Evolutionary conservation across 1,140 invertebrate species (phyloP), one percentile per base, ranked within the genome.

Genomic region (Meloidogyne exigua): DNA sequence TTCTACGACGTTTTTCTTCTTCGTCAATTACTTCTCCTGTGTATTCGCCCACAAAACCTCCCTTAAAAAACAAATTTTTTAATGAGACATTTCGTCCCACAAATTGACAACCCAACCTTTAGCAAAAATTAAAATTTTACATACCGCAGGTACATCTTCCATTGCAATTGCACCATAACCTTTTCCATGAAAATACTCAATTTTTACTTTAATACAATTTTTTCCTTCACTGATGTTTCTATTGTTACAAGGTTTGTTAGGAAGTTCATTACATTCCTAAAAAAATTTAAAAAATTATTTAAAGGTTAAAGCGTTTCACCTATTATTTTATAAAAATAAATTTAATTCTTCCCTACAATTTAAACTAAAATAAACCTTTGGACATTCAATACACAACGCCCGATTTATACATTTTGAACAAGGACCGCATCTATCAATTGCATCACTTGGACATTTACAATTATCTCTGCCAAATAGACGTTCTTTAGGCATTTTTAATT

Each of bases 1-100:
- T 64, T 78, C 76, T 21, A 11, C 62, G 57, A 12, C 36, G 23
- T 32, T 73, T 73, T 36, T 78, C 76, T 32, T 65, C 63, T 49
- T 75, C 36, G 23, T 57, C 73, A 49, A 78, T 78, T 13, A 78
- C 68, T 57, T 78, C 76, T 0, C 76, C 76, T 13, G 73, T 68
- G 69, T 78, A 78, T 67, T 78, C 76, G 2, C 76, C 76, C n/a
- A 78, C 72, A 49, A 78, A 78, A 23, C 71, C 76, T 10, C 49
- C 32, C 76, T 78, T 18, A 68, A 78, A n/a, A 21, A 71, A 69
- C 2, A 21, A 25, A 42, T 9, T 28, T n/a, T n/a, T n/a, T n/a
- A n/a, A n/a, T n/a, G n/a, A n/a, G n/a, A n/a, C n/a, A n/a, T n/a
- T n/a, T n/a, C n/a, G n/a, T n/a, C n/a, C n/a, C n/a, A n/a, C n/a